Evolutionary conservation across 2,888 invertebrate species (phyloP), one percentile per base, ranked within the genome.

Genomic region (Ormyrus labotus): DNA sequence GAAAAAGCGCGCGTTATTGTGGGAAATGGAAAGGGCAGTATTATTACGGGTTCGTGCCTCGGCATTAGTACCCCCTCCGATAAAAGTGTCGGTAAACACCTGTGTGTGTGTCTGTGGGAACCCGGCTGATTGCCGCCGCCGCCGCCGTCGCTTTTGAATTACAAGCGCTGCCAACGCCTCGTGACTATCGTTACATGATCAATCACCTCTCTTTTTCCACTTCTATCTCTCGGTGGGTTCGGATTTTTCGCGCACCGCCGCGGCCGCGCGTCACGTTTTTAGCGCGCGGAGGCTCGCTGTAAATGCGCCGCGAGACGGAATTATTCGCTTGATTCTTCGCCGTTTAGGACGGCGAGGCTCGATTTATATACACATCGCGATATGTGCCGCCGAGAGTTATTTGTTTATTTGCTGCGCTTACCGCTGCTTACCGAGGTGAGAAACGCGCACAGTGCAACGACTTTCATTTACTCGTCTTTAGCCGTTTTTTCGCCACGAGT

Each of bases 141-240:
- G 80, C 51, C 1, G 34, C 34, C 2, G 34, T 34, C 63, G 64
- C 51, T 65, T 34, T 51, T 74, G 78, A 81, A 79, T 81, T 82
- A 81, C 76, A 81, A 78, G 71, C 67, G 74, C 9, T 71, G 81
- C 72, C 76, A 80, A 78, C 75, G 55, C 75, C 71, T 82, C 76
- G 72, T 81, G 82, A 81, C 81, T 83, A 74, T 82, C 81, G 71
- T 77, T 76, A 69, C 81, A 70, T 76, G 82, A 82, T 82, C 82
- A 69, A 75, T 82, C 77, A 65, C 63, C 61, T 47, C 48, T 71
- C 63, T 65, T 45, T 65, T 45, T 58, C 64, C 34, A 34, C 34
- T 34, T 53, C 13, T 72, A 11, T 51, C 53, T 51, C 63, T 45
- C 50, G 48, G 64, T 60, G 45, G 60, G 67, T 9, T 6, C 13